Conservation (phyloP, 2,113 vertebrate species). For the Colossoma macropomum region DNA sequence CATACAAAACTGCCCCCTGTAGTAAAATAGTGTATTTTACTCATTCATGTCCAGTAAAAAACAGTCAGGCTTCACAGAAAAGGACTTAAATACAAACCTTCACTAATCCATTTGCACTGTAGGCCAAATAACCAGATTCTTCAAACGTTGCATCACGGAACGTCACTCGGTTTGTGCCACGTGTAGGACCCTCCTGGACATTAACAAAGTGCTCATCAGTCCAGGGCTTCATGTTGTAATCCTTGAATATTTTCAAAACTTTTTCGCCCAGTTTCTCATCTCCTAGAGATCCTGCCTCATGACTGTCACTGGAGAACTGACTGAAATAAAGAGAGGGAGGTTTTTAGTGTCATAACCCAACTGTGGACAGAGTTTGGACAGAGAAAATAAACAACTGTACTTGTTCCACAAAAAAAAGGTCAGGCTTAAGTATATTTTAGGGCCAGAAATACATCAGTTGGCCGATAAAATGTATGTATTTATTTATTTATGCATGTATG, state of each 20-base stretch:
- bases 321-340: constrained; percentile 54
- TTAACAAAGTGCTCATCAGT: constrained; percentile 84
- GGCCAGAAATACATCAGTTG: too few species aligned
- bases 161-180: constrained; percentile 61
- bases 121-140: constrained; percentile 80
- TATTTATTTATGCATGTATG: too few species aligned
- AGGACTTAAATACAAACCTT: constrained; percentile 68
- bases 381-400: too few species aligned
- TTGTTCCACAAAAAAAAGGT: too few species aligned
- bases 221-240: constrained; percentile 79
- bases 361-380: not conserved
- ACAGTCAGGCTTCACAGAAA: not conserved
- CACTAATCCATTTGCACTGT: constrained; percentile 73
- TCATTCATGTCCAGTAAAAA: not conserved
- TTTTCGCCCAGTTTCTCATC: constrained; percentile 73
- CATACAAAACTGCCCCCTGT: constrained; percentile 85
- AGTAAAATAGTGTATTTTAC: constrained; percentile 50
- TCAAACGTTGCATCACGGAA: constrained; percentile 45
- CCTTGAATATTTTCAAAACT: constrained; percentile 72
- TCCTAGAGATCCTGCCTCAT: constrained; percentile 80
- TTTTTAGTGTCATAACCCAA: too few species aligned
- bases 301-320: constrained; percentile 58
- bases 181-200: constrained; percentile 74
- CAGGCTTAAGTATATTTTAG: too few species aligned
- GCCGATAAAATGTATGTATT: too few species aligned